Evolutionary conservation across 2,113 vertebrate genomes (phyloP).

Genomic region (Amphiprion percula): DNA sequence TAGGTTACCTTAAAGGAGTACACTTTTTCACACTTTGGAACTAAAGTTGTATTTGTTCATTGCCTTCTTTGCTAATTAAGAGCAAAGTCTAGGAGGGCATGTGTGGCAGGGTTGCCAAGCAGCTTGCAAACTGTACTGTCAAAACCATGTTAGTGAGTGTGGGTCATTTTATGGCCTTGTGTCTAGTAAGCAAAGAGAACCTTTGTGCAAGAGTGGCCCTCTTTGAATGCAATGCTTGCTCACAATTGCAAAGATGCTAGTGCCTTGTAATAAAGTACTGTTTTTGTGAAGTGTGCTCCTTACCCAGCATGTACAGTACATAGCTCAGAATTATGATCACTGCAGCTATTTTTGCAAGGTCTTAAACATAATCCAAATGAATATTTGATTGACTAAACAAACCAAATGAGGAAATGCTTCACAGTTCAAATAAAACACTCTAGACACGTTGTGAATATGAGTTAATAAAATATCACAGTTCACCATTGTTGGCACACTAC

Average conservation of each 20-base stretch:
- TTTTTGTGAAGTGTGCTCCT: background rate
- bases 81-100: background rate
- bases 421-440: background rate
- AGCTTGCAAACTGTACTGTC: background rate
- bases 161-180: background rate
- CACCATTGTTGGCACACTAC: no score
- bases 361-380: background rate
- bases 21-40: background rate
- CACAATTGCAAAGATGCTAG: background rate
- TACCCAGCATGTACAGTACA: no score
- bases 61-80: background rate
- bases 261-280: background rate
- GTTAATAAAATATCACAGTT: no score
- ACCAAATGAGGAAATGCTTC: background rate
- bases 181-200: background rate
- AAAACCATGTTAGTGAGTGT: background rate
- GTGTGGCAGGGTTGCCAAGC: background rate
- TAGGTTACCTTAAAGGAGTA: background rate
- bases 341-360: background rate
- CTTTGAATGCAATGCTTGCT: background rate
- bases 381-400: background rate
- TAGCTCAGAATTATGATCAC: background rate
- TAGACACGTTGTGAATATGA: background rate
- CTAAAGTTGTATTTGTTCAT: background rate
- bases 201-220: background rate